Base-by-base conservation (phyloP, 2,797 vertebrate genomes). In the Balearica regulorum region DNA sequence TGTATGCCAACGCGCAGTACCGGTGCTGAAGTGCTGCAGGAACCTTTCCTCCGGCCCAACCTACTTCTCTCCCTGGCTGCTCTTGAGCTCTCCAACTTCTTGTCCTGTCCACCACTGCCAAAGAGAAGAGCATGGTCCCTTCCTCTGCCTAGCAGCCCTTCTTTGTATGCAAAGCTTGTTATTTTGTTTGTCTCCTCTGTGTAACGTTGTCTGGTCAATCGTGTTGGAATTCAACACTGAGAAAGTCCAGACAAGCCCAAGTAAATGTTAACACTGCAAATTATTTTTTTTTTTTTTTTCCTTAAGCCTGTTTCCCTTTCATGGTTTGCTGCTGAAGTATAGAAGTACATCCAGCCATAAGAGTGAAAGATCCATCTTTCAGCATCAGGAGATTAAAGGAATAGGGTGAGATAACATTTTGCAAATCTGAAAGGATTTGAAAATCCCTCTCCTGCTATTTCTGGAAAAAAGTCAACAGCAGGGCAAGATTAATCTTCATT, bases 401-500 rank as follows among this genome's bases (percentile, higher is more conserved):
- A 94, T 73, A 86, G 89, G 94, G 65, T 75, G 83, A 94, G 93
- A 95, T 94, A 96, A 88, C 31, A 12, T 86, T 96, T 79, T 95
- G 75, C 80, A 96, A 95, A 93, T 78, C 88, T 94, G 90, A 93
- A 96, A 94, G 85, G 84, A 94, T 97, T 94, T 95, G 84, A 94
- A 94, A 96, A 95, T 96, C 91, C 77, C 51, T 94, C 85, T 94
- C 53, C 70, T 91, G 93, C 90, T 94, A 93, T 95, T 97, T 91
- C 93, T 93, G 87, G 61, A 85, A 89, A 70, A 53, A 89, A 91
- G 91, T 90, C 94, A 95, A 93, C 91, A 87, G 61, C 78, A 78
- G 77, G 72, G 84, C 93, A 96, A 90, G 91, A 93, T 96, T 96
- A 95, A 95, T 93, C 87, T 92, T 93, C 96, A 73, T 95, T 97